Conservation (phyloP, 2,888 invertebrate genomes). For the Sarcophaga variegata region DNA sequence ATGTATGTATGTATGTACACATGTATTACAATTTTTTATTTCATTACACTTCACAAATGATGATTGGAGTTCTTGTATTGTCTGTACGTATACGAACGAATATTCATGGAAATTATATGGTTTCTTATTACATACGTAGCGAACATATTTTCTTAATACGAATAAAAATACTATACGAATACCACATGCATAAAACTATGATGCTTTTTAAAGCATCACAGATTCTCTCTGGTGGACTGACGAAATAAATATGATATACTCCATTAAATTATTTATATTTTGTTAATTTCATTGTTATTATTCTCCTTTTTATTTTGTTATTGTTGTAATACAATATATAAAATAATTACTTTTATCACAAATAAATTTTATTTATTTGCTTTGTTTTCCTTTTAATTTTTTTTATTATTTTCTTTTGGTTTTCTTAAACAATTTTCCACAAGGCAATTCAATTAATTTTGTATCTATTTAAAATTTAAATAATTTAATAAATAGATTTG, state of each 20-base stretch:
- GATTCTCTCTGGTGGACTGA: no score
- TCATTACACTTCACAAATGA: background rate
- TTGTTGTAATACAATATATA: background rate
- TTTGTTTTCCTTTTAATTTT: background rate
- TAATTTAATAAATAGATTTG: conserved; percentile 24
- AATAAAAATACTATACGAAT: no score
- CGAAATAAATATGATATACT: background rate
- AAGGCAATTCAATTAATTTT: conserved; percentile 56
- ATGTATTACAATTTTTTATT: conserved; percentile 17
- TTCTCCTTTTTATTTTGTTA: background rate
- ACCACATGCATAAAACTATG: no score
- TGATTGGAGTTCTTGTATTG: no score
- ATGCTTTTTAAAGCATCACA: no score
- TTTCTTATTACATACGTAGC: background rate
- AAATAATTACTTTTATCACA: conserved; percentile 33
- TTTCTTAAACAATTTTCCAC: conserved; percentile 24
- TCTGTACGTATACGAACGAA: background rate
- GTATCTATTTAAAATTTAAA: conserved; percentile 53
- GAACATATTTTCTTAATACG: background rate
- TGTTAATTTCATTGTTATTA: no score
- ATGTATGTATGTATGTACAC: no score
- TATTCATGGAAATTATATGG: conserved; percentile 22
- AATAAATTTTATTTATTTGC: background rate
- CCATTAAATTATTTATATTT: background rate
- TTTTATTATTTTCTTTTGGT: background rate